Evolutionary conservation across 2,888 invertebrate species (phyloP), one percentile per base, ranked within the genome.

Genomic region (Pecten maximus): DNA sequence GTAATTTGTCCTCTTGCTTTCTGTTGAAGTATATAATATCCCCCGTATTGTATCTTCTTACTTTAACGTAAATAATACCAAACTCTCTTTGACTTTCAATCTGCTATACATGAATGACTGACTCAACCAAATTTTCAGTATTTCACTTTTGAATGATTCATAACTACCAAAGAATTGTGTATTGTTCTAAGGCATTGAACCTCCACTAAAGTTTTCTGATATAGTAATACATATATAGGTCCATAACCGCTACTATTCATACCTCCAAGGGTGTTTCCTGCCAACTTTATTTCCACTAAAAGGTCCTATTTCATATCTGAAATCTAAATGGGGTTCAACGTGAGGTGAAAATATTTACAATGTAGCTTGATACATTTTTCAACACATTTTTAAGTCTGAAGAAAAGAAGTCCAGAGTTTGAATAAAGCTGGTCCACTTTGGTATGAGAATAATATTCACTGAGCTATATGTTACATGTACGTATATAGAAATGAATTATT

Each of bases 321-420:
- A 35, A 74, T 74, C 74, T 74, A 74, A 74, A 74, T 74, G 28
- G 74, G 74, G 74, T 74, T 74, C 74, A 74, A 74, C 74, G 0
- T 74, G 35, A 74, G 74, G 74, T 74, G 74, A 74, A 74, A 35
- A 74, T 74, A 74, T 74, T 74, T 74, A 74, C 74, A 74, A 35
- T 28, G 35, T 74, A 74, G 74, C 35, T 35, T 6, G 74, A 74
- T 74, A 35, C 35, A 74, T 74, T 74, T 74, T 74, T 28, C 28
- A 74, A 74, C 28, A 74, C 74, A 74, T 74, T 35, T 74, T 4
- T 0, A 74, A 35, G 74, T 74, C 74, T 74, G 2, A 0, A 74
- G 12, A 15, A 35, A 35, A 74, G 74, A 12, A 35, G 74, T 28
- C 35, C 16, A 1, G 23, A 74, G 12, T 74, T 15, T 35, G 0